These are phyloP conservation scores for Neomonachus schauinslandi DNA, from an alignment of 2,113 vertebrate species.

Conservation along the genomic window DNA sequence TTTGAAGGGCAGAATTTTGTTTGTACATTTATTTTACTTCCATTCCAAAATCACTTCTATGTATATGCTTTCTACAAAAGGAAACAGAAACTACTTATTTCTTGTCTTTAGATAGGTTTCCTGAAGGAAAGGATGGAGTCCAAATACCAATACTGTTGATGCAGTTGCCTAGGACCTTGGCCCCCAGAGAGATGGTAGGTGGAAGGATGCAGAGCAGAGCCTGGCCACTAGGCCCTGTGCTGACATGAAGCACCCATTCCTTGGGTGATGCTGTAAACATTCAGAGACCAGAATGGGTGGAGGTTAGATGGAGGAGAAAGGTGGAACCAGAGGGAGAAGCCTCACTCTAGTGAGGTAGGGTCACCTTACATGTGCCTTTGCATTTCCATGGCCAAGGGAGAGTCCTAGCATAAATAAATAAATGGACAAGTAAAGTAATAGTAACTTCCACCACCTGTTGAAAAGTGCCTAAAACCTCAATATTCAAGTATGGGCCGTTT, in stretches of 20 bases:
- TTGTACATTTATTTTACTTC: neutral
- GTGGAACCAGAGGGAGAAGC: neutral
- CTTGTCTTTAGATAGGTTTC: conserved; percentile 24
- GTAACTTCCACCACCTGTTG: neutral
- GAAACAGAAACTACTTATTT: neutral
- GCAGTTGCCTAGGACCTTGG: neutral
- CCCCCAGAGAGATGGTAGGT: neutral
- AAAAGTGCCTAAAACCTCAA: conserved; percentile 4
- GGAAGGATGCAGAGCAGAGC: neutral
- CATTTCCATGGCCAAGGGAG: neutral
- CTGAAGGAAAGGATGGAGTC: neutral
- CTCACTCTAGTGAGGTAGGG: neutral
- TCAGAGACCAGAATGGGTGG: neutral
- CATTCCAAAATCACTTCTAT: neutral
- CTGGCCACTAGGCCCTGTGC: neutral
- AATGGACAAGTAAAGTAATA: neutral
- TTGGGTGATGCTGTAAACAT: neutral
- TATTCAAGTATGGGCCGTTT: neutral
- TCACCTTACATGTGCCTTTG: neutral
- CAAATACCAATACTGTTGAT: neutral
- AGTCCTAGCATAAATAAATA: neutral
- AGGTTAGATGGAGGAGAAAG: neutral
- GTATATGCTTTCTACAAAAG: neutral
- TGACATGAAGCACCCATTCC: neutral
- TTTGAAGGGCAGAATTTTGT: conserved; percentile 55